Evolutionary conservation across 1,140 invertebrate genomes (phyloP).

Genomic region (Drosophila simulans): DNA sequence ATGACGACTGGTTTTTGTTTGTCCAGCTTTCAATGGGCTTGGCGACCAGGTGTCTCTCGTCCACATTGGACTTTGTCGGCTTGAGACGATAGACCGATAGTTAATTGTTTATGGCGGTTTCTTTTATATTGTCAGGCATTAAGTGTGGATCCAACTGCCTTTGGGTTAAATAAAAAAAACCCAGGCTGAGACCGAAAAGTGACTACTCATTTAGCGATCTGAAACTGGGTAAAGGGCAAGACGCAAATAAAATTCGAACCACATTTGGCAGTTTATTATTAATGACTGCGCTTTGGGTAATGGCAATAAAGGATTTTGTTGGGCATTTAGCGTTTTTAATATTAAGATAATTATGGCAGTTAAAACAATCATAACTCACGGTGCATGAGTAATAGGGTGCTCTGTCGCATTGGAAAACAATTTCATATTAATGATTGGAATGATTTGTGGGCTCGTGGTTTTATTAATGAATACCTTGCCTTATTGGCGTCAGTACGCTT

Average conservation of each 20-base stretch:
- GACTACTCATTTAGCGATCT: conserved; percentile 46
- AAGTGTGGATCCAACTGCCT: conserved; percentile 15
- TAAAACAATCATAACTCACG: conserved; percentile 20
- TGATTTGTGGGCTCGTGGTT: conserved; percentile 29
- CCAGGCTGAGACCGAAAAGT: conserved; percentile 4
- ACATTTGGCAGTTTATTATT: conserved; percentile 42
- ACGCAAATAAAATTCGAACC: conserved; percentile 42
- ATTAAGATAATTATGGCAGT: conserved; percentile 14
- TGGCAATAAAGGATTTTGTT: conserved; percentile 10
- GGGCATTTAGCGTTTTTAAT: conserved; percentile 11
- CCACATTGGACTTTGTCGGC: conserved; percentile 53
- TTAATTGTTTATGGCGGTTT: conserved; percentile 44
- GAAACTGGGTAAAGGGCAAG: conserved; percentile 74
- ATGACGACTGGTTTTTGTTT: conserved; percentile 48
- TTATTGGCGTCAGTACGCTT: conserved; percentile 30
- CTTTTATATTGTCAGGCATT: conserved; percentile 18
- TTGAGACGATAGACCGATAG: conserved; percentile 6
- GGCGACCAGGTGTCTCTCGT: conserved; percentile 52
- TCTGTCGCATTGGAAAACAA: conserved; percentile 19
- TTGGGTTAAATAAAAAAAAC: not conserved
- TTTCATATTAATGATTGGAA: conserved; percentile 19
- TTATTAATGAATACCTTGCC: conserved; percentile 27
- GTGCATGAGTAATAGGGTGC: conserved; percentile 25
- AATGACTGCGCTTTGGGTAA: conserved; percentile 9
- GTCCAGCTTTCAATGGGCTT: conserved; percentile 16